Base-by-base conservation (phyloP, 2,797 vertebrate species). In the Phyllotis vaccarum region DNA sequence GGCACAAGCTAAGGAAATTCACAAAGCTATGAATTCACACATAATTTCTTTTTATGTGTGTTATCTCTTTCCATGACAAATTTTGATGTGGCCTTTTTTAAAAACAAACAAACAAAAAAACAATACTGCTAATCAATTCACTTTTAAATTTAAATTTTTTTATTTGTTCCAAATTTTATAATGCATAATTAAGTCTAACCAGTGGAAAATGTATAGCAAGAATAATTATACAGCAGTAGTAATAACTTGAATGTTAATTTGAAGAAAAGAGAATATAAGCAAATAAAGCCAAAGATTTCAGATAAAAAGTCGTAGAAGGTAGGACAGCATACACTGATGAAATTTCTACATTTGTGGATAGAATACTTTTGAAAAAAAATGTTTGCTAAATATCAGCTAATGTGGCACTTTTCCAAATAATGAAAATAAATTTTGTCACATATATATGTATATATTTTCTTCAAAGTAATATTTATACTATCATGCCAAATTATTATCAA, bases 191-290 rank as follows among this genome's bases (percentile, higher is more conserved):
- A 96, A 75, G 96, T 40, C 0, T 90, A 12, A 11, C 24, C 16
- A 78, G 58, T 24, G 43, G 24, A 66, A 96, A 75, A 14, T 16
- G 74, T 13, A 0, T 34, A 95, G 34, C 8, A 94, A 79, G 34
- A 97, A n/a, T 68, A 54, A 86, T 72, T 95, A 22, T 80, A 34
- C 12, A 78, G 3, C 79, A 27, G 0, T 96, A 89, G 75, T 80
- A 43, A 90, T 86, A 43, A 31, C 93, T 93, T 91, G 46, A 66
- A 89, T 79, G 70, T 12, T 93, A 34, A 40, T 68, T 83, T 90
- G 43, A 43, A 75, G 9, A 89, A 90, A 95, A 75, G 5, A 3
- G 14, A 74, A 86, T 40, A 81, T 37, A 68, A 62, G 10, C 6
- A 72, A 94, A 93, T 66, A 91, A 87, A 75, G 37, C 40, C 22